Evolutionary conservation across 1,140 invertebrate genomes (phyloP), one percentile per base, ranked within the genome.

Genomic region (Drosophila subobscura): DNA sequence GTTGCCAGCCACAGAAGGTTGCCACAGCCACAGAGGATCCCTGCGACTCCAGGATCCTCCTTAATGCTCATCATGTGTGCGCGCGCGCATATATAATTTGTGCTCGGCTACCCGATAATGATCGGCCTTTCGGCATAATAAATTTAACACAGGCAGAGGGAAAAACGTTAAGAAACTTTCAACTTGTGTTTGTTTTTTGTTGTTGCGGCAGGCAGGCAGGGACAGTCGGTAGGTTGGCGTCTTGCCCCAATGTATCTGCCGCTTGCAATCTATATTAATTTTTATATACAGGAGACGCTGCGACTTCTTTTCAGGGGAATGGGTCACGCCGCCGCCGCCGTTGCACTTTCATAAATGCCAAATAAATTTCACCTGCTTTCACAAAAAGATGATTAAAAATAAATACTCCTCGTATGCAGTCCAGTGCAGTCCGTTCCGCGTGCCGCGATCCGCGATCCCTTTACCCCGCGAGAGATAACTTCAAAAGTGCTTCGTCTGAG

Each of bases 311-410:
- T 47, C 59, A 55, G 40, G 42, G 58, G 66, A 57, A 54, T 41
- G 52, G 78, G 83, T 88, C 83, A 89, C 77, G 83, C 83, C 20
- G 83, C 83, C 25, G 33, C 33, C 33, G 4, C 33, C 33, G 10
- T 10, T 89, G 84, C 84, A 88, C 83, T 88, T 88, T 88, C 83
- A 88, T 79, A 89, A 88, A 88, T 85, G 81, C 80, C 83, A 81
- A 88, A 81, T 81, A 86, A 88, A 89, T 89, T 89, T 89, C 86
- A 89, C 86, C 86, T 89, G 86, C 86, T 89, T 90, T 89, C 80
- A 81, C 86, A 90, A 89, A 90, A 89, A 88, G 78, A 89, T 89
- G 79, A 89, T 88, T 88, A 88, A 88, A 88, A 88, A 88, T 88
- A 88, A 86, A 86, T 86, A 37, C 33, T 37, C 33, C 4, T 7